phyloP scores from a whole-genome alignment of 2,113 vertebrate genomes.

The Aspidoscelis tigris region DNA sequence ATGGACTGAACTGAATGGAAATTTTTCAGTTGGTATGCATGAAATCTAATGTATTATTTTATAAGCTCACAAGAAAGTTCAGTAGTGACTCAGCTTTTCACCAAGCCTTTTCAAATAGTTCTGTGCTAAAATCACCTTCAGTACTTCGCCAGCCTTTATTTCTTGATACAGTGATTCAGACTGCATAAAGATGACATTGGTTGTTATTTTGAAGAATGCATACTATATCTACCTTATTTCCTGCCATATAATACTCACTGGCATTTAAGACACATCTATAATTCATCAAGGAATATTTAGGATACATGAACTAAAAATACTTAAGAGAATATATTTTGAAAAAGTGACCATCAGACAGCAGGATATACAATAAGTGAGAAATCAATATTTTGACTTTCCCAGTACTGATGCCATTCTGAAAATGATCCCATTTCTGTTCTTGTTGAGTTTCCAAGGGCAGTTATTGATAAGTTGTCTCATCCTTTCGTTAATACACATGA shows the following conservation, averaged over 20 bases:
- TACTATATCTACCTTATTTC: neutral
- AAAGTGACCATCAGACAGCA: too few relatives aligned
- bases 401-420: neutral
- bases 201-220: constrained; percentile 9
- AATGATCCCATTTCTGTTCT: neutral
- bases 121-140: constrained; percentile 20
- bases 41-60: neutral
- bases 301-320: too few relatives aligned
- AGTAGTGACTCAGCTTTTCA: constrained; percentile 20
- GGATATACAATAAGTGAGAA: neutral
- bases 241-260: neutral
- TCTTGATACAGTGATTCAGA: neutral
- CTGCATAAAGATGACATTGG: neutral
- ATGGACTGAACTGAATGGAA: neutral
- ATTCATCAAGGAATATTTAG: too few relatives aligned
- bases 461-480: neutral
- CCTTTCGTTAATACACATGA: neutral
- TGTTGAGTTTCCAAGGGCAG: neutral
- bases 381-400: neutral
- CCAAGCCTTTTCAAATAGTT: constrained; percentile 27
- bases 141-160: constrained; percentile 22
- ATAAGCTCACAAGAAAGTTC: neutral
- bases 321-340: too few relatives aligned
- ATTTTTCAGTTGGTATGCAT: fast-evolving
- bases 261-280: too few relatives aligned